Percentiles rank a stretch among this genome's conserved stretches.
Evolutionary conservation across 2,888 invertebrate species (phyloP).

Genomic region (Gymnocheta viridis): DNA sequence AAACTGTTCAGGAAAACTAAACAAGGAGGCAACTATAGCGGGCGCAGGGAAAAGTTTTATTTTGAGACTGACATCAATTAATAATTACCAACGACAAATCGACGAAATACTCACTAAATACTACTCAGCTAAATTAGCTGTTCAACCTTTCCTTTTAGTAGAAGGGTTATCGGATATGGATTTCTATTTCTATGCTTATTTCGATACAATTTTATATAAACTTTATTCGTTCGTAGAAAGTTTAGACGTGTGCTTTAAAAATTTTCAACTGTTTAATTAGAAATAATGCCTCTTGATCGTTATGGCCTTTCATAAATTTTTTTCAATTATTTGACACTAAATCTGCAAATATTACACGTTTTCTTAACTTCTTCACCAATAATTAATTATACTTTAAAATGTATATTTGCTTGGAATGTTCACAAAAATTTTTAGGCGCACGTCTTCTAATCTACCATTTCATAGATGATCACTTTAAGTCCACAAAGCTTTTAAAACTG

Average conservation of each 20-base stretch:
- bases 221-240: slow-evolving; percentile 37
- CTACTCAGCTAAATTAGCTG: slow-evolving; percentile 15
- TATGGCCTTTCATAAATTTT: too few relatives aligned
- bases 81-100: slow-evolving; percentile 10
- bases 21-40: slow-evolving; percentile 7
- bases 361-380: too few relatives aligned
- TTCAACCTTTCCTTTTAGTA: background rate
- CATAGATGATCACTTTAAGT: too few relatives aligned
- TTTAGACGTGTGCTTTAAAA: slow-evolving; percentile 51
- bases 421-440: too few relatives aligned
- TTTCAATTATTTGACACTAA: too few relatives aligned
- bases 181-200: slow-evolving; percentile 41
- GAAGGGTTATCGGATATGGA: slow-evolving; percentile 8
- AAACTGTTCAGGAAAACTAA: slow-evolving; percentile 2
- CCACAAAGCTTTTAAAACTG: too few relatives aligned
- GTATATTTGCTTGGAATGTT: too few relatives aligned
- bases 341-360: too few relatives aligned
- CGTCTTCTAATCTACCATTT: too few relatives aligned
- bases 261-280: slow-evolving; percentile 52
- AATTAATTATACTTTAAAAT: too few relatives aligned
- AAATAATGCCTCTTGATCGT: too few relatives aligned
- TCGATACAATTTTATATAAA: slow-evolving; percentile 25
- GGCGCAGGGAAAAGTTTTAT: slow-evolving; percentile 6
- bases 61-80: background rate
- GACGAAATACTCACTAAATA: slow-evolving; percentile 12